These are phyloP conservation scores for Myanophis thanlyinensis DNA, from an alignment of 2,113 vertebrate species.

Conservation along the genomic window DNA sequence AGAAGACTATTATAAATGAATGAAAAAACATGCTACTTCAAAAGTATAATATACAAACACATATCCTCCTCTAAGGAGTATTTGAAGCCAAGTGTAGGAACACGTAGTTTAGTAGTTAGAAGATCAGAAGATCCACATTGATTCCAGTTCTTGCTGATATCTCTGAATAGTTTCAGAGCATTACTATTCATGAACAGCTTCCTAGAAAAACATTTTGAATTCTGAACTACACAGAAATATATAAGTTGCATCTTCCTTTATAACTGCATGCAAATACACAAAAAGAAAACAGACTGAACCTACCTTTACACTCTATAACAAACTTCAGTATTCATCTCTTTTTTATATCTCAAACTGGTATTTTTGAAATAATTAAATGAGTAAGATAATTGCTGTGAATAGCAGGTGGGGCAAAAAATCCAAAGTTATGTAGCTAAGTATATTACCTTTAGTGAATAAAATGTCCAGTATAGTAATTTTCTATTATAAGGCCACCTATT, in stretches of 20 bases:
- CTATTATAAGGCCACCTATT: background rate
- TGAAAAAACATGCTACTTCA: background rate
- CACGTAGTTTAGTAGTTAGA: background rate
- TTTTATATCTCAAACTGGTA: background rate
- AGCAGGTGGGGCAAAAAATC: background rate
- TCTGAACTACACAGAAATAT: background rate
- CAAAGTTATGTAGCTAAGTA: slow-evolving; percentile 3
- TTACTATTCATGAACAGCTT: background rate
- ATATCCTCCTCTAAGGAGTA: background rate
- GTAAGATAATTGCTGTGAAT: background rate
- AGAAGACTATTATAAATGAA: background rate
- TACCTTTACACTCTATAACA: background rate
- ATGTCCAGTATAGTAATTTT: background rate
- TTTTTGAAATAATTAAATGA: slow-evolving; percentile 20
- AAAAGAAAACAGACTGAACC: background rate
- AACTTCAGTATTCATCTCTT: background rate
- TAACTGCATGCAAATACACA: background rate
- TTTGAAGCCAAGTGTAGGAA: background rate
- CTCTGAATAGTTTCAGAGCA: background rate
- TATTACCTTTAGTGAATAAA: background rate
- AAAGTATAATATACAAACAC: background rate
- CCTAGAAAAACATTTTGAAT: background rate
- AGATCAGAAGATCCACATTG: background rate
- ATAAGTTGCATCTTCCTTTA: background rate
- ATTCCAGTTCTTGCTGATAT: background rate